A percentile compares a stretch with the other conserved stretches of the same genome.
Conservation (phyloP, 2,113 vertebrate species). For the Vulpes ferrilata region DNA sequence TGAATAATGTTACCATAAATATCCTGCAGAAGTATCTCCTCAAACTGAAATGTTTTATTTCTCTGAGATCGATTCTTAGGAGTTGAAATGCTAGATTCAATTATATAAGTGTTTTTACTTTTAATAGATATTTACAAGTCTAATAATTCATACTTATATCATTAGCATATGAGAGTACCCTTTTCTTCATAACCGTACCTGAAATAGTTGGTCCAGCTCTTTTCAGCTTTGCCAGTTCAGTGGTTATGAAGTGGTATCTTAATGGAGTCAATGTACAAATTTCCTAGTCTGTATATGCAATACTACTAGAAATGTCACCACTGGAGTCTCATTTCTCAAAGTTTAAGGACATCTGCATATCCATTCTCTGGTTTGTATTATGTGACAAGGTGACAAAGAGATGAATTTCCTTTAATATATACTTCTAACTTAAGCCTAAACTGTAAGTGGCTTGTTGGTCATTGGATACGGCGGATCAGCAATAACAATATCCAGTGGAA, state of each 20-base stretch:
- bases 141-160: not conserved
- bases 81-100: not conserved
- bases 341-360: not conserved
- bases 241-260: not conserved
- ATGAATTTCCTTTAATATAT: not conserved
- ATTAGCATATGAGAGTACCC: not conserved
- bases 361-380: not conserved
- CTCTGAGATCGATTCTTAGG: not conserved
- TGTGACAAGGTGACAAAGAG: not conserved
- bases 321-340: slow-evolving; percentile 4
- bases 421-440: not conserved
- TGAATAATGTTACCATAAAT: not conserved
- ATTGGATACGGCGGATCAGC: not conserved
- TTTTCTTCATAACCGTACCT: not conserved
- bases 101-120: not conserved
- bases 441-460: not conserved
- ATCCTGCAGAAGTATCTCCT: not conserved
- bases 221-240: not conserved
- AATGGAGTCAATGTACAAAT: not conserved
- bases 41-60: slow-evolving; percentile 12
- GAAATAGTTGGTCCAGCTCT: not conserved
- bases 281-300: not conserved
- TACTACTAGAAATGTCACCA: not conserved
- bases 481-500: not conserved
- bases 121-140: not conserved